Evolutionary conservation across 2,797 vertebrate species (phyloP).

Genomic region (Alosa sapidissima): DNA sequence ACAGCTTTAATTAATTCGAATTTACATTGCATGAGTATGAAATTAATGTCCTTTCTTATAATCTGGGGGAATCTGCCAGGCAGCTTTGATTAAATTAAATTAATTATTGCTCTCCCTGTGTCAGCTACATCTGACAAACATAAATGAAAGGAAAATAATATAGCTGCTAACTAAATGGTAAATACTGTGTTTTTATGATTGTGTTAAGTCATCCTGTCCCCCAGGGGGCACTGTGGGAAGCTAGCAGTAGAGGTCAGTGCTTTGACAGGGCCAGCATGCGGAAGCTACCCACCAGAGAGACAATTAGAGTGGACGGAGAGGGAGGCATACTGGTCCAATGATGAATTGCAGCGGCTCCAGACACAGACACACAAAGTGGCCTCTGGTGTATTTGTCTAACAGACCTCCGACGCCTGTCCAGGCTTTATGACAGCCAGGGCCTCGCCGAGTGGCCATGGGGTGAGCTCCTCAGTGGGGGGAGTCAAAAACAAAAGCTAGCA

Average conservation of each 20-base stretch:
- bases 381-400: slow-evolving; percentile 49
- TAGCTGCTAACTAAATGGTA: not conserved
- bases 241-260: slow-evolving; percentile 45
- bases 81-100: slow-evolving; percentile 58
- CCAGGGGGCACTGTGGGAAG: slow-evolving; percentile 44
- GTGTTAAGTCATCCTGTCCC: slow-evolving; percentile 34
- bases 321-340: slow-evolving; percentile 55
- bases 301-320: slow-evolving; percentile 59
- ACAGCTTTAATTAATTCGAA: slow-evolving; percentile 66
- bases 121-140: slow-evolving; percentile 12
- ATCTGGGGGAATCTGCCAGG: slow-evolving; percentile 52
- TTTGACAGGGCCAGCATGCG: slow-evolving; percentile 42
- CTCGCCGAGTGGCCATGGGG: slow-evolving; percentile 39
- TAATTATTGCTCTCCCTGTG: slow-evolving; percentile 50
- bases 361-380: slow-evolving; percentile 55
- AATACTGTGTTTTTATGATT: not conserved
- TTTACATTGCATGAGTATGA: slow-evolving; percentile 60
- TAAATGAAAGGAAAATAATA: not conserved
- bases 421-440: slow-evolving; percentile 52
- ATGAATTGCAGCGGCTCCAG: slow-evolving; percentile 59
- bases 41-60: slow-evolving; percentile 63
- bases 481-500: slow-evolving; percentile 22
- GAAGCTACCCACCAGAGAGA: slow-evolving; percentile 52
- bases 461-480: slow-evolving; percentile 40
- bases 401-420: slow-evolving; percentile 38